Conservation (phyloP, 2,888 invertebrate genomes). For the Hoplodrina ambigua region DNA sequence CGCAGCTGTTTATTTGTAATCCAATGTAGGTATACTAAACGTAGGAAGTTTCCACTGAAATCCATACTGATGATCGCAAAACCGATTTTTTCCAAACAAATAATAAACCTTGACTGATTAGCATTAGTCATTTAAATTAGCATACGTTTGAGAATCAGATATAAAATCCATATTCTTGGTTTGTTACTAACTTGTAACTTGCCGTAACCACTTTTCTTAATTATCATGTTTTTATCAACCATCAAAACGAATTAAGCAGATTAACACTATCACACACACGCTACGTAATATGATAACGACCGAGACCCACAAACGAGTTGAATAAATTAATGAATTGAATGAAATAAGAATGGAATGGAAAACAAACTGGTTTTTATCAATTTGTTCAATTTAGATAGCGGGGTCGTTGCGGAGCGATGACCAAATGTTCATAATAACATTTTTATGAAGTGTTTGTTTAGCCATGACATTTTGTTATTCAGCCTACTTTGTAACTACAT, state of each 20-base stretch:
- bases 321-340: constrained; percentile 58
- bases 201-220: constrained; percentile 2
- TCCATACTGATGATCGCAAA: constrained; percentile 9
- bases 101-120: constrained; percentile 27
- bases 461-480: constrained; percentile 32
- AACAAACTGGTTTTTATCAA: constrained; percentile 70
- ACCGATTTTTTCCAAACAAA: constrained; percentile 17
- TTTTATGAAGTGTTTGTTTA: constrained; percentile 33
- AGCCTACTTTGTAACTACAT: constrained; percentile 12
- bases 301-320: constrained; percentile 68
- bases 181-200: background rate
- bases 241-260: constrained; percentile 28
- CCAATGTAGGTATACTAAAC: constrained; percentile 17
- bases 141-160: background rate
- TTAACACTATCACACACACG: constrained; percentile 37
- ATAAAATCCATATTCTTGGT: constrained; percentile 1
- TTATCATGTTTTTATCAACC: constrained; percentile 15
- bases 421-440: constrained; percentile 47
- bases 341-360: constrained; percentile 65
- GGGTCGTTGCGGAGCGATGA: constrained; percentile 44
- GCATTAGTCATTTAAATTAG: constrained; percentile 9
- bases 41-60: constrained; percentile 46
- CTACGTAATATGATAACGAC: constrained; percentile 70
- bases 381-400: constrained; percentile 66
- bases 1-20: constrained; percentile 40